Percentiles rank a stretch among this genome's conserved stretches.
These are phyloP conservation scores for Limenitis camilla DNA, from an alignment of 2,888 invertebrate genomes.

Conservation along the genomic window DNA sequence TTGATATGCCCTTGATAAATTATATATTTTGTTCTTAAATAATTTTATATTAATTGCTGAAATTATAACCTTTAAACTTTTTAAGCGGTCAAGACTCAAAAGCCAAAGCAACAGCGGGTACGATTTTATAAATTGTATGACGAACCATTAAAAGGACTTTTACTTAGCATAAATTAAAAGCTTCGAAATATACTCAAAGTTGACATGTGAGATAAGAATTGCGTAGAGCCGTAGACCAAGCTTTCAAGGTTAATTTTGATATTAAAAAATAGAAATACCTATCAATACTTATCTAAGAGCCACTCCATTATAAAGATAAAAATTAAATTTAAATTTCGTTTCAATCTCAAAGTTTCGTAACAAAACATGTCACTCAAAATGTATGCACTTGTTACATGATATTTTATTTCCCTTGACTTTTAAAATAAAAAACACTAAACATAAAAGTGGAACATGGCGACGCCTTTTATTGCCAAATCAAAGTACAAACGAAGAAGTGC, in stretches of 20 bases:
- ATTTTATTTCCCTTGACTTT: conserved; percentile 27
- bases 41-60: background rate
- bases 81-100: no score
- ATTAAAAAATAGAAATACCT: no score
- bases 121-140: no score
- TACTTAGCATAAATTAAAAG: no score
- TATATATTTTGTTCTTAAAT: background rate
- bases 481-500: conserved; percentile 32
- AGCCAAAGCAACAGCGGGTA: no score
- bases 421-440: conserved; percentile 17
- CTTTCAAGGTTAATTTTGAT: no score
- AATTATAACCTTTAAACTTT: no score
- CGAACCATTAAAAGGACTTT: no score
- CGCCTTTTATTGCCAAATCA: conserved; percentile 37
- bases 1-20: conserved; percentile 5
- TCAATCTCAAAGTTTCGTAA: conserved; percentile 7
- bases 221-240: no score
- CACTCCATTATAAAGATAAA: background rate
- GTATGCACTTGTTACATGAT: conserved; percentile 8
- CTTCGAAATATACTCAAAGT: no score
- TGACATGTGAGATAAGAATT: no score
- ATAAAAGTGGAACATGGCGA: conserved; percentile 22
- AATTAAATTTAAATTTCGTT: background rate
- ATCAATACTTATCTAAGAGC: background rate
- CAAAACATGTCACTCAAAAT: conserved; percentile 1